Percentiles rank a stretch among this genome's conserved stretches.
Evolutionary conservation across 2,888 invertebrate genomes (phyloP).

Genomic region (Cinara cedri): DNA sequence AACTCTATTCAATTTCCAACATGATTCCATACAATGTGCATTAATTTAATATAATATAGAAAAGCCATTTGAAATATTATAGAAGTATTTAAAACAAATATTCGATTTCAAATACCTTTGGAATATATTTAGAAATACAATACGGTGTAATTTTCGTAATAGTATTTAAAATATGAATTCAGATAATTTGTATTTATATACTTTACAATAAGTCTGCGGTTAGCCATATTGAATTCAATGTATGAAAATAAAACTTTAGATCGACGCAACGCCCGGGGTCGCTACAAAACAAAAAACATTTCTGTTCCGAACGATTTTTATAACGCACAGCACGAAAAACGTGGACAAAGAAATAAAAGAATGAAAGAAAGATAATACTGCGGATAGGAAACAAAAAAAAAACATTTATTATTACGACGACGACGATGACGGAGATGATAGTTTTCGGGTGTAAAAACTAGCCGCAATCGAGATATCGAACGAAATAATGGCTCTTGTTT

Average conservation of each 20-base stretch:
- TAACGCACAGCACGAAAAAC: not conserved
- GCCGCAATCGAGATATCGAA: not conserved
- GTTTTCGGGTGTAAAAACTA: not conserved
- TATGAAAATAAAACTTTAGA: not conserved
- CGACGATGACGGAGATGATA: no score
- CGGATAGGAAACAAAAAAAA: conserved; percentile 6
- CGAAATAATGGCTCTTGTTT: not conserved
- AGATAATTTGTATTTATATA: no score
- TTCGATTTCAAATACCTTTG: no score
- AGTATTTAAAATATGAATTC: no score
- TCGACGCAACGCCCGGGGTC: not conserved
- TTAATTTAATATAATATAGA: no score
- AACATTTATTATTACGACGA: not conserved
- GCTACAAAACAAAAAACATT: not conserved
- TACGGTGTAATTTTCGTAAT: no score
- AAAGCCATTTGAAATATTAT: no score
- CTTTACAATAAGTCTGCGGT: no score
- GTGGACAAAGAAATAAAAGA: not conserved
- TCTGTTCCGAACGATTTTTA: not conserved
- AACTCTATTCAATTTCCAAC: no score
- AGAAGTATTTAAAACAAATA: no score
- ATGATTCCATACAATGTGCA: no score
- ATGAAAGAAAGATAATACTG: not conserved
- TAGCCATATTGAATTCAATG: not conserved
- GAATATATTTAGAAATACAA: no score